Percentiles rank a stretch among this genome's conserved stretches.
Conservation (phyloP, 2,888 invertebrate genomes). For the Lithophane leautieri region DNA sequence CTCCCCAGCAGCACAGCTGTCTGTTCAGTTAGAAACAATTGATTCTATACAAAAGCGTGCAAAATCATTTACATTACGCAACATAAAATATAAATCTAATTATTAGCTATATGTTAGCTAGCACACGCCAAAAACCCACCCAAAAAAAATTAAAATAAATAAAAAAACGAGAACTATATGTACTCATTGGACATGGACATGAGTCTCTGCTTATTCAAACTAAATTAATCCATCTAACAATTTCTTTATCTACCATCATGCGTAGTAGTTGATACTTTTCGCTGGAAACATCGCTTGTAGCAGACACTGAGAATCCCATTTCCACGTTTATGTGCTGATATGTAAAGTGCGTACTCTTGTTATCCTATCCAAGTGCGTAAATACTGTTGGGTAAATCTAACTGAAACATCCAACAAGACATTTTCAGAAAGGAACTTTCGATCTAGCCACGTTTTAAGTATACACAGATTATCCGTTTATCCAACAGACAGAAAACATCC, state of each 20-base stretch:
- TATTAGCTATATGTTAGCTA: too few species aligned
- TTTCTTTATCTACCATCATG: neutral
- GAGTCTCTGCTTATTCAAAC: neutral
- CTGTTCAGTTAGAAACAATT: too few species aligned
- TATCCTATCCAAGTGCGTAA: neutral
- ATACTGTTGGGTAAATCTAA: neutral
- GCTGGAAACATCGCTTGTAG: neutral
- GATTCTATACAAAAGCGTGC: too few species aligned
- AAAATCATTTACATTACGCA: too few species aligned
- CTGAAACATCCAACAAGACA: neutral
- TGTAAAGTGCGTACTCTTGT: slow-evolving; percentile 39
- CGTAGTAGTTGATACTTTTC: neutral
- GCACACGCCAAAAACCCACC: too few species aligned
- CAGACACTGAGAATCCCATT: slow-evolving; percentile 13
- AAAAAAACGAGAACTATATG: too few species aligned
- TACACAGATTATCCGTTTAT: neutral
- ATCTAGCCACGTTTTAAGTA: neutral
- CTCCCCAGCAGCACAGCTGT: too few species aligned
- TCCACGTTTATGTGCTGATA: slow-evolving; percentile 30
- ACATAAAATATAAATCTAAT: too few species aligned
- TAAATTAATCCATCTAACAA: neutral
- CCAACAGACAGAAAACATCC: neutral
- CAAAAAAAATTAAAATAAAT: too few species aligned
- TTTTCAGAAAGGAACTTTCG: neutral
- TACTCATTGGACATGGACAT: too few species aligned